A percentile compares a stretch with the other conserved stretches of the same genome.
Conservation (phyloP, 2,113 vertebrate genomes). For the Coryphaenoides rupestris region DNA sequence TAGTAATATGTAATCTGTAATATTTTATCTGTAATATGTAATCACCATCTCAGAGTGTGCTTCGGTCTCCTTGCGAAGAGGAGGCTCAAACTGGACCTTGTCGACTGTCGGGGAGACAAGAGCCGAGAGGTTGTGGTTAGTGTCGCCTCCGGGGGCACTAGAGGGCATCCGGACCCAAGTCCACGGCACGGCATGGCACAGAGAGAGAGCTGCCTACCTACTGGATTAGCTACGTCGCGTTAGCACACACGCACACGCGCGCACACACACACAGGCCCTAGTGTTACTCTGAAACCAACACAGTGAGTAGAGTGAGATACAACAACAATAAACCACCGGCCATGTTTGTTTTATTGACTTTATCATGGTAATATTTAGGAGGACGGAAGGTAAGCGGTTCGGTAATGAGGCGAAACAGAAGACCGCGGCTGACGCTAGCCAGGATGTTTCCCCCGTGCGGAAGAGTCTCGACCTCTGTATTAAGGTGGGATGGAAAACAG, state of each 20-base stretch:
- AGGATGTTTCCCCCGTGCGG: slow-evolving; percentile 10
- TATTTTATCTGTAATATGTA: background rate
- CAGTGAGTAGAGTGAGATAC: background rate
- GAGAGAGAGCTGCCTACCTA: too few relatives aligned
- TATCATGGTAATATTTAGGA: slow-evolving; percentile 6
- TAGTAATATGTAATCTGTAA: background rate
- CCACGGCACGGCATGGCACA: background rate
- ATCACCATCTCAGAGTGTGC: slow-evolving; percentile 91
- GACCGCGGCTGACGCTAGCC: background rate
- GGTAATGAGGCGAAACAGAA: slow-evolving; percentile 26
- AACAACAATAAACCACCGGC: background rate
- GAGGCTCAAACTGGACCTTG: slow-evolving; percentile 91
- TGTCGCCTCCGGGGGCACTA: slow-evolving; percentile 36
- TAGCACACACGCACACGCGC: too few relatives aligned
- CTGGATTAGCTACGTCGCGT: too few relatives aligned
- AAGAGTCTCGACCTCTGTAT: slow-evolving; percentile 13
- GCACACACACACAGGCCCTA: too few relatives aligned
- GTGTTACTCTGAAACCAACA: too few relatives aligned
- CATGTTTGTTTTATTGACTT: slow-evolving; percentile 9
- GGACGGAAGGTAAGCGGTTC: background rate
- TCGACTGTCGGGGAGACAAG: slow-evolving; percentile 79
- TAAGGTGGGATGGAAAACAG: slow-evolving; percentile 19
- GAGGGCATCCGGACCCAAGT: slow-evolving; percentile 49
- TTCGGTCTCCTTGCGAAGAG: slow-evolving; percentile 90
- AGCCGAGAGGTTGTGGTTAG: slow-evolving; percentile 6